Evolutionary conservation across 2,113 vertebrate species (phyloP), one percentile per base, ranked within the genome.

Genomic region (Lamprotornis superbus): DNA sequence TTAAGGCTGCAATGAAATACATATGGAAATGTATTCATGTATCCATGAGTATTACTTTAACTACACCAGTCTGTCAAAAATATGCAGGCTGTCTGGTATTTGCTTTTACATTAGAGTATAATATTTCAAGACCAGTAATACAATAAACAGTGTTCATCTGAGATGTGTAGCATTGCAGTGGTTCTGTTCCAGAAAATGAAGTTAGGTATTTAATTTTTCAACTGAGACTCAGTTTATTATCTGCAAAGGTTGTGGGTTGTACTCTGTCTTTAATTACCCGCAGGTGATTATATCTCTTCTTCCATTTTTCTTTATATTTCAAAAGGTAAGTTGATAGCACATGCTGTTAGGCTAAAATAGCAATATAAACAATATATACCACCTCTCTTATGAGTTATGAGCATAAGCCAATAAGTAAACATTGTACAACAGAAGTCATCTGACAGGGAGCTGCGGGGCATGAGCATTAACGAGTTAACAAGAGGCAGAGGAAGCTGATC

Each of bases 131-230:
- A 57, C 37, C 30, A 76, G 57, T 69, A 94, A 89, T 79, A 82
- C 61, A 89, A 92, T 93, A 94, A 96, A 93, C 88, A 93, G 77
- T 47, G 50, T 63, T 89, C 86, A 86, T 76, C 60, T 83, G 55
- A 93, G 85, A 75, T 85, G 80, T 2, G 4, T 5, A 35, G 44
- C 44, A 69, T 69, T 85, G 67, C 40, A 82, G 37, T 11, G 28
- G 52, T 56, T 74, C n/a, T 80, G 61, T 57, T 95, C 63, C 87
- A 89, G 65, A 93, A 91, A 90, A 87, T 50, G 49, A 95, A 93
- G 22, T 47, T 79, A 78, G 56, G 31, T 46, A 87, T 71, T 86
- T 83, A 73, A 90, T 83, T 91, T 77, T 94, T 71, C 70, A 92
- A 20, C 25, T 83, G 69, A 93, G 63, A 61, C 59, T 90, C 67